Evolutionary conservation across 1,140 invertebrate species (phyloP), one percentile per base, ranked within the genome.

Genomic region (Drosophila grimshawi): DNA sequence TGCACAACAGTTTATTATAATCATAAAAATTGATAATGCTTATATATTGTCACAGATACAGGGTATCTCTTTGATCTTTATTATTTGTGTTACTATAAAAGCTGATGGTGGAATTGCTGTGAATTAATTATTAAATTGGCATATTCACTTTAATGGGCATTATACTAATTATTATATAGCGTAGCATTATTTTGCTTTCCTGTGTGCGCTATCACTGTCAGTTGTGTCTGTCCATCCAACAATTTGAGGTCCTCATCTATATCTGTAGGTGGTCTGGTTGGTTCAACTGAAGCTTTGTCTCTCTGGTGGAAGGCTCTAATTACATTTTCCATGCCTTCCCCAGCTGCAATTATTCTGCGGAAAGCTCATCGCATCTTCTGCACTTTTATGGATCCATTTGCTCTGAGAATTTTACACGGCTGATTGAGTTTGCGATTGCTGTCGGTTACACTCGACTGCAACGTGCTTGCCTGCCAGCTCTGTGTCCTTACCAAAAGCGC

Each of bases 361-460:
- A 35, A 39, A 35, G 46, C 5, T 10, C 29, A 43, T 57, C 4
- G 27, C 29, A 33, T 27, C 32, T 45, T 27, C 32, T 45, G 11
- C 39, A 5, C 3, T 19, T 4, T 19, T 39, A n/a, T 33, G 11
- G 46, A 5, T 55, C n/a, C n/a, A 59, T 48, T 45, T 48, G 41
- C 29, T 30, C 19, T 11, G 41, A 62, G 10, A 64, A 68, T 81
- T 80, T 75, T 80, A 51, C 79, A 88, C 73, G 66, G 76, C 30
- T 88, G 83, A 86, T 88, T 86, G 80, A 73, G 78, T 88, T 86
- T 88, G 63, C 57, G 72, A 83, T 83, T 78, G 68, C 80, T 71
- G 35, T 80, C 53, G 66, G 63, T 69, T 75, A 71, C 57, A 63
- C 53, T 69, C 35, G 56, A 52, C 48, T 52, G 27, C 10, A 51